A percentile compares a stretch with the other conserved stretches of the same genome.
phyloP scores from a whole-genome alignment of 2,113 vertebrate species.

The Nansenia antarctica region DNA sequence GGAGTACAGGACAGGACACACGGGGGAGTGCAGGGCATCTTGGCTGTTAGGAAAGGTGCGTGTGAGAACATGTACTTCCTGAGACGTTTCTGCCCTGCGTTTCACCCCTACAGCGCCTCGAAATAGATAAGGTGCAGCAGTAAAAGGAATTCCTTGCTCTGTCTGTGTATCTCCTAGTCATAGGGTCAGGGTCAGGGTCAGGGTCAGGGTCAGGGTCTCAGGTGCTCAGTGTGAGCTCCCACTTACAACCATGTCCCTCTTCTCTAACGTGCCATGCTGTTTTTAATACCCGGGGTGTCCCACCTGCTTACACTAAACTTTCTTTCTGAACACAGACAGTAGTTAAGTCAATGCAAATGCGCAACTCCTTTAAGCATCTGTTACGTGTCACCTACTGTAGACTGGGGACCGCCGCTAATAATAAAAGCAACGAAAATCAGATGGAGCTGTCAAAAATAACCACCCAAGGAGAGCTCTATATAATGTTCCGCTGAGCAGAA shows the following conservation, averaged over 20 bases:
- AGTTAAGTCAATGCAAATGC: neutral
- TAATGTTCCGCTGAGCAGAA: no score
- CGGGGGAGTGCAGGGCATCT: neutral
- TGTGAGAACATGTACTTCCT: conserved; percentile 17
- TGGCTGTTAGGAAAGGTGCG: conserved; percentile 9
- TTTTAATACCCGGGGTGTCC: neutral
- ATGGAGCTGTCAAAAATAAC: no score
- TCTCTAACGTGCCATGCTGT: neutral
- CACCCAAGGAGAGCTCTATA: no score
- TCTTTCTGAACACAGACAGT: neutral
- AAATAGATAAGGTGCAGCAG: conserved; percentile 14
- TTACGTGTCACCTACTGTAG: neutral
- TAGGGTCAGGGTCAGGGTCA: neutral
- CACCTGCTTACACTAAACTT: neutral
- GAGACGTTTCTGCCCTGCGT: conserved; percentile 2
- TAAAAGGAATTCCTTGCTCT: neutral
- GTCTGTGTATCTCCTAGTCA: neutral
- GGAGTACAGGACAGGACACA: conserved; percentile 6
- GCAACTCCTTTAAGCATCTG: neutral
- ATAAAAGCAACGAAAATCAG: no score
- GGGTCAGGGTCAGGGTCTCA: neutral
- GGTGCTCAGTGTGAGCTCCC: neutral
- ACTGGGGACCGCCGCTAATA: neutral
- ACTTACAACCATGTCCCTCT: neutral
- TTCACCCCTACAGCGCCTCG: neutral